phyloP scores from a whole-genome alignment of 37 sponge, comb jelly and placozoan genomes.

The Mnemiopsis leidyi region DNA sequence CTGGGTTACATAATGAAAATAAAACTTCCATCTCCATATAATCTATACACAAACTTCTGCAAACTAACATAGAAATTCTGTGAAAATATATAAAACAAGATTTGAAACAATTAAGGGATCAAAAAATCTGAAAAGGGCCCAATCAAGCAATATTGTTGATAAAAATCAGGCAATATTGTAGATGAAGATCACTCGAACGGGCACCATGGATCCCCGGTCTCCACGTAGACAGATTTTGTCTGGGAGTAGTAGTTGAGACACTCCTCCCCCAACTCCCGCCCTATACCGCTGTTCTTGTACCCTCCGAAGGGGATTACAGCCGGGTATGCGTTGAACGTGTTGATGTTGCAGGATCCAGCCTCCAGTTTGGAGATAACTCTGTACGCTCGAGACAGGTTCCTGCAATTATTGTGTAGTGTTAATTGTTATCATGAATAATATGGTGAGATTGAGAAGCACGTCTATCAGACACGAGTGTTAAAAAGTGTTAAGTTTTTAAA shows the following conservation, averaged over 20 bases:
- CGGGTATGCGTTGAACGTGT: slow-evolving; percentile 67
- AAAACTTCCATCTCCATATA: no score
- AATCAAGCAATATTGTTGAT: background rate
- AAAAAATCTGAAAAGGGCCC: background rate
- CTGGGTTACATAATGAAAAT: no score
- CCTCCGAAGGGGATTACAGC: slow-evolving; percentile 67
- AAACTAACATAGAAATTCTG: background rate
- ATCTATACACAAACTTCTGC: no score
- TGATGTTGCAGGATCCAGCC: slow-evolving; percentile 68
- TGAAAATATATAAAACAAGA: background rate
- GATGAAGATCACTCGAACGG: slow-evolving; percentile 47
- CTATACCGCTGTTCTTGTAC: slow-evolving; percentile 68
- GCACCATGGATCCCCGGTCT: slow-evolving; percentile 66
- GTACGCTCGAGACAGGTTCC: slow-evolving; percentile 67
- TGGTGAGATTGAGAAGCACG: no score
- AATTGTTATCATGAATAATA: no score
- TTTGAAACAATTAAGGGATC: no score
- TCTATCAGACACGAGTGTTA: no score
- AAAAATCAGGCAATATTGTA: background rate
- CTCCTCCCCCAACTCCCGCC: slow-evolving; percentile 66
- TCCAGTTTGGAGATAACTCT: slow-evolving; percentile 67
- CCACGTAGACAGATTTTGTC: slow-evolving; percentile 68
- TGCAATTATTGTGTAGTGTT: slow-evolving; percentile 5
- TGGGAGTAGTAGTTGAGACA: slow-evolving; percentile 67
- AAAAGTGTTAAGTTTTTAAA: no score